phyloP scores from a whole-genome alignment of 2,888 invertebrate genomes.

The Vesta saturnalis region DNA sequence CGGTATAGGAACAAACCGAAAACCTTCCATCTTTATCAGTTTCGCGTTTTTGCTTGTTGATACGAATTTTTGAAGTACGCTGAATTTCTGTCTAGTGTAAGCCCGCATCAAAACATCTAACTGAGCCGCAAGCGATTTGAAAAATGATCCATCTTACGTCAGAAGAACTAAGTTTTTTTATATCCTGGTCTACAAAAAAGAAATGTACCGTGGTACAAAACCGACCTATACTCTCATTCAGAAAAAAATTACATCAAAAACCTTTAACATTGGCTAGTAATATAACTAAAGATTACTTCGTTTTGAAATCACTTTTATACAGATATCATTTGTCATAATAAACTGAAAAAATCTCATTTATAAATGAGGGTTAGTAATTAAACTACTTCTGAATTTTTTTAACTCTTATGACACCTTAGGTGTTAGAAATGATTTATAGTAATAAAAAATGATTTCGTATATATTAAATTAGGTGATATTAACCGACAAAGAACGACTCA shows the following conservation, averaged over 20 bases:
- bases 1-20: conserved; percentile 50
- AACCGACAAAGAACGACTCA: conserved; percentile 46
- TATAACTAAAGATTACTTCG: background rate
- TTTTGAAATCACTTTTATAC: background rate
- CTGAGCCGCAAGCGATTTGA: conserved; percentile 61
- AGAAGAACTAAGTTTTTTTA: conserved; percentile 49
- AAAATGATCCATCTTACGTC: conserved; percentile 63
- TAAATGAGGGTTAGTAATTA: conserved; percentile 6
- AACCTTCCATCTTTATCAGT: conserved; percentile 50
- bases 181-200: conserved; percentile 45
- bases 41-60: conserved; percentile 40
- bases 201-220: conserved; percentile 32
- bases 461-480: conserved; percentile 46
- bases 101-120: conserved; percentile 61
- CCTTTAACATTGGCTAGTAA: conserved; percentile 21
- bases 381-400: conserved; percentile 14
- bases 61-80: conserved; percentile 43
- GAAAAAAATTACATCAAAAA: conserved; percentile 27
- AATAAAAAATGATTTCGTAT: conserved; percentile 36
- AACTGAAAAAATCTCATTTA: background rate
- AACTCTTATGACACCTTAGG: conserved; percentile 22
- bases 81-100: conserved; percentile 52
- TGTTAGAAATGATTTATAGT: conserved; percentile 35
- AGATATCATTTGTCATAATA: background rate
- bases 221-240: conserved; percentile 26